Conservation (phyloP, 2,888 invertebrate species). For the Synergus itoensis region DNA sequence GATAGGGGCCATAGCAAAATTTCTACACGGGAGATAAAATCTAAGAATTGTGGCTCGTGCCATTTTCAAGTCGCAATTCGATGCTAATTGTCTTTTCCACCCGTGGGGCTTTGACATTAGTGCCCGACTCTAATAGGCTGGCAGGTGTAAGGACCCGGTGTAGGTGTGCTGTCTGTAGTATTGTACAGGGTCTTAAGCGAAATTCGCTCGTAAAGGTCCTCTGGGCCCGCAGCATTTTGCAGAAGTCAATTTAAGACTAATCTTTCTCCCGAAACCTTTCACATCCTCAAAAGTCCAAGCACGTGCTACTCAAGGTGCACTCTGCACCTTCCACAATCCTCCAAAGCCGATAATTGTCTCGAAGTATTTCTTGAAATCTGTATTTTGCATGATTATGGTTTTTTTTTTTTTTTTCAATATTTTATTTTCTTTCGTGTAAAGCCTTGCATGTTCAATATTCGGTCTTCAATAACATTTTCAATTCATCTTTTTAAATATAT, state of each 20-base stretch:
- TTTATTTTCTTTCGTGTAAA: background rate
- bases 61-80: constrained; percentile 24
- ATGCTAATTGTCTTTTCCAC: constrained; percentile 37
- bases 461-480: no score
- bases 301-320: constrained; percentile 30
- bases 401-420: background rate
- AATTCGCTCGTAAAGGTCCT: constrained; percentile 29
- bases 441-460: no score
- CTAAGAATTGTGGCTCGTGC: constrained; percentile 14
- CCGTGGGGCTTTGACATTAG: constrained; percentile 17
- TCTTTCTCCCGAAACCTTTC: constrained; percentile 1
- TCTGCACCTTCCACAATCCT: background rate
- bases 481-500: no score
- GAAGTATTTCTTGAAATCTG: background rate
- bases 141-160: constrained; percentile 5
- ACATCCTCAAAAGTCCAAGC: background rate
- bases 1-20: no score
- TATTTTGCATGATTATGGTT: background rate
- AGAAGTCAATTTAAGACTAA: constrained; percentile 26
- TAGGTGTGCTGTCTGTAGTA: constrained; percentile 9
- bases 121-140: constrained; percentile 20
- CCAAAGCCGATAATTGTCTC: background rate
- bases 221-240: constrained; percentile 16
- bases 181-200: background rate
- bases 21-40: no score